Conservation (phyloP, 2,888 invertebrate species). For the Rhabditophanes sp. region DNA sequence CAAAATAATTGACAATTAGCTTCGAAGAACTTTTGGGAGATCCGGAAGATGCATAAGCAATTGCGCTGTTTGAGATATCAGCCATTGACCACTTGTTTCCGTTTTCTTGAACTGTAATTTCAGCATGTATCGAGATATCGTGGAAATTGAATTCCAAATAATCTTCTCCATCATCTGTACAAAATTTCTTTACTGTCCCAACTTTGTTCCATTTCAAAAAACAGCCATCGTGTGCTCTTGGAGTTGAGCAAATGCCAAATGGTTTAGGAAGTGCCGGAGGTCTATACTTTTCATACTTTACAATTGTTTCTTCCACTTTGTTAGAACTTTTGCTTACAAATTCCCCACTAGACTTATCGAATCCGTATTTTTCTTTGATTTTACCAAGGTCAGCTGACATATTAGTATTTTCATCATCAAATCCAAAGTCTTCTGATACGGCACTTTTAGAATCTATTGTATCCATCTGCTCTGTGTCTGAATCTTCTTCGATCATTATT, state of each 20-base stretch:
- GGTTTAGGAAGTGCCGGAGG: constrained; percentile 53
- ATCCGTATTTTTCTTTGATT: constrained; percentile 6
- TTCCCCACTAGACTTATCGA: constrained; percentile 1
- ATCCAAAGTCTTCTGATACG: no score
- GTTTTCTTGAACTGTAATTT: constrained; percentile 72
- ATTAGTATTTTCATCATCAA: constrained; percentile 3
- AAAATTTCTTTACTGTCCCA: constrained; percentile 2
- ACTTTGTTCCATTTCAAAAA: constrained; percentile 52
- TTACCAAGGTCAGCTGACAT: constrained; percentile 2
- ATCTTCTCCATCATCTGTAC: not conserved
- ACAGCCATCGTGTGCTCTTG: constrained; percentile 63
- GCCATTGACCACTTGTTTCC: no score
- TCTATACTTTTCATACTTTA: no score
- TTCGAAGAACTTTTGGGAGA: constrained; percentile 12
- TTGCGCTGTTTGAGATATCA: no score
- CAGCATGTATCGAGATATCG: constrained; percentile 70
- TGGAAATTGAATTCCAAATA: constrained; percentile 63
- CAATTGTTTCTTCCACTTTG: no score
- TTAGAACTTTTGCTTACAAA: not conserved
- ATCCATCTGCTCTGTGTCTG: no score
- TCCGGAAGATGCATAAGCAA: no score
- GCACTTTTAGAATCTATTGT: no score
- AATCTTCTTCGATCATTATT: no score
- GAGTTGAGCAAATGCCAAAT: constrained; percentile 79
- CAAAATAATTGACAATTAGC: constrained; percentile 17